Evolutionary conservation across 1,140 invertebrate genomes (phyloP).

Genomic region (Apis dorsata): DNA sequence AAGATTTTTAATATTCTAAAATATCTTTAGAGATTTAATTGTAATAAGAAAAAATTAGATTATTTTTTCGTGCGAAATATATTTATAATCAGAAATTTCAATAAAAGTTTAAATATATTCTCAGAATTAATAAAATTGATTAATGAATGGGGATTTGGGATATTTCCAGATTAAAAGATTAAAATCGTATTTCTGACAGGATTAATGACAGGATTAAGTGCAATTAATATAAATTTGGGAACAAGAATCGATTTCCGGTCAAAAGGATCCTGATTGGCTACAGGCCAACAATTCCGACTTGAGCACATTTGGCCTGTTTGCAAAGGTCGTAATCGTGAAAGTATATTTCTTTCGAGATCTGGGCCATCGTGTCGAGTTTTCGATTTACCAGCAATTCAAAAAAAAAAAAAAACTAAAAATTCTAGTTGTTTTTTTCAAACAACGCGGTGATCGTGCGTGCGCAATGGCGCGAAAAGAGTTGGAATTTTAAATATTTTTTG

Average conservation of each 20-base stretch:
- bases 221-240: not conserved
- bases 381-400: conserved; percentile 8
- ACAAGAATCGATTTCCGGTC: conserved; percentile 26
- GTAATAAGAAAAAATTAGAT: not conserved
- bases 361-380: conserved; percentile 58
- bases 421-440: too few species aligned
- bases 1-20: too few species aligned
- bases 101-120: too few species aligned
- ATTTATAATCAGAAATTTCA: not conserved
- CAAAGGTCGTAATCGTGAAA: conserved; percentile 57
- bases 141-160: too few species aligned
- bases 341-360: conserved; percentile 53
- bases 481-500: not conserved
- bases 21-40: not conserved
- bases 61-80: not conserved
- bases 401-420: not conserved
- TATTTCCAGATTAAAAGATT: too few species aligned
- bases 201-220: too few species aligned
- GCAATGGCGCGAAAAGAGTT: too few species aligned
- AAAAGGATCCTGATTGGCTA: conserved; percentile 55
- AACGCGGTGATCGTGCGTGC: too few species aligned
- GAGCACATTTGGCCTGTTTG: conserved; percentile 32
- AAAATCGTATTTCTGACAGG: too few species aligned
- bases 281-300: conserved; percentile 38
- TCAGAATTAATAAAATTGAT: too few species aligned